Evolutionary conservation across 2,888 invertebrate species (phyloP).

Genomic region (Linhomoeus sp.): DNA sequence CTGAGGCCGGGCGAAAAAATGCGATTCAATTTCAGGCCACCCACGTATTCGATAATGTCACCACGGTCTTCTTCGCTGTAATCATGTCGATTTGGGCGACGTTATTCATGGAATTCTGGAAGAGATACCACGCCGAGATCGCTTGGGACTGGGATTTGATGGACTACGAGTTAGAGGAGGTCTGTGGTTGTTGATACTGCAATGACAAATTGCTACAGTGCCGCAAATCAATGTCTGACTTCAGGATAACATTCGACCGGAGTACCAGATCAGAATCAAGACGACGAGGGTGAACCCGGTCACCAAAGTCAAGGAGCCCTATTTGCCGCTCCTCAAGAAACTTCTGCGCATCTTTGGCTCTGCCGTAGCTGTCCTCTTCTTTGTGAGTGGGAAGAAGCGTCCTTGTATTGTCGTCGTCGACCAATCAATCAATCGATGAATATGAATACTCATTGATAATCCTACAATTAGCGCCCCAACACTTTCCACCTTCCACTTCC

Average conservation of each 20-base stretch:
- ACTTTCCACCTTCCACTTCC: no score
- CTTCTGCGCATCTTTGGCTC: constrained; percentile 40
- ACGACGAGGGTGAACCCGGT: constrained; percentile 58
- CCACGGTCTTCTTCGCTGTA: constrained; percentile 78
- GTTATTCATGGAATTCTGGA: constrained; percentile 82
- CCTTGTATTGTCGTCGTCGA: no score
- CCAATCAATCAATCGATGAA: no score
- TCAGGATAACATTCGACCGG: no score
- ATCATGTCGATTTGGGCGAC: constrained; percentile 94
- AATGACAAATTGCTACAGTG: no score
- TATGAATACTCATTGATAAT: no score
- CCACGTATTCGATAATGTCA: constrained; percentile 80
- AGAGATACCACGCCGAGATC: constrained; percentile 68
- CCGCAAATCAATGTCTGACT: no score
- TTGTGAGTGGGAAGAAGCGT: constrained; percentile 52
- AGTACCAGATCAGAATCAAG: no score
- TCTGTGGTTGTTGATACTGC: no score
- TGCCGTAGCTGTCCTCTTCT: constrained; percentile 64
- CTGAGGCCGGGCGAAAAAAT: no score
- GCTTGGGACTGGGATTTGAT: constrained; percentile 86
- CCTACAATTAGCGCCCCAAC: no score
- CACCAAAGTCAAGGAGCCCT: constrained; percentile 65
- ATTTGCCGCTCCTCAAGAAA: constrained; percentile 47
- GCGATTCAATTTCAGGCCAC: constrained; percentile 36
- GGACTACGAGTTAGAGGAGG: no score